phyloP scores from a whole-genome alignment of 2,888 invertebrate genomes.

The Biston betularia region DNA sequence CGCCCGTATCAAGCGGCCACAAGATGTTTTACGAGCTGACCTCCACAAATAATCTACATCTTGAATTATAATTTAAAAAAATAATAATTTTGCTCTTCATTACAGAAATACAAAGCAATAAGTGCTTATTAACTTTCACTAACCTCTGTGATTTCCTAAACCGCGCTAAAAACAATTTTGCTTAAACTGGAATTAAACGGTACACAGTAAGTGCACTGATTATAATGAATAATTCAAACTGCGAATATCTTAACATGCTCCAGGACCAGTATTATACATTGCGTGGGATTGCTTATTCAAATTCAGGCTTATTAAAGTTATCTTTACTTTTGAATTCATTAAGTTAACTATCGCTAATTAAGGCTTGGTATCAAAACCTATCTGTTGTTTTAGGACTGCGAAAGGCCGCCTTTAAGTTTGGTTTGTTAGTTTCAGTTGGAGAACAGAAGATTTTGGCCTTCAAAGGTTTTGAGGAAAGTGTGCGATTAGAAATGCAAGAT shows the following conservation, averaged over 20 bases:
- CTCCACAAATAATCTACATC: too few relatives aligned
- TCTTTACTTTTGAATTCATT: conserved; percentile 68
- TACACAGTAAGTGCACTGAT: conserved; percentile 73
- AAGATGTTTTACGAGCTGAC: too few relatives aligned
- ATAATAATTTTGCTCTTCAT: too few relatives aligned
- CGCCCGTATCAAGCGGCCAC: too few relatives aligned
- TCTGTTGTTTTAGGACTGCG: conserved; percentile 41
- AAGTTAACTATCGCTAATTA: conserved; percentile 67
- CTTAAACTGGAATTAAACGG: conserved; percentile 51
- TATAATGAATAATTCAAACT: conserved; percentile 80
- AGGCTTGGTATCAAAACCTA: conserved; percentile 45
- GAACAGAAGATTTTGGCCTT: conserved; percentile 13
- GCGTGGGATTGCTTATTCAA: conserved; percentile 67
- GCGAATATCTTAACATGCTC: conserved; percentile 62
- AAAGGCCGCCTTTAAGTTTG: conserved; percentile 14
- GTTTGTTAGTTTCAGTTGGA: conserved; percentile 9
- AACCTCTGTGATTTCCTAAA: conserved; percentile 4
- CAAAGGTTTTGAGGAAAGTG: conserved; percentile 9
- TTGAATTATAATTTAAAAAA: too few relatives aligned
- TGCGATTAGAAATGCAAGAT: not conserved
- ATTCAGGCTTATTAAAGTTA: conserved; percentile 71
- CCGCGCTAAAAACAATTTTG: conserved; percentile 37
- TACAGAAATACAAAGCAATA: too few relatives aligned
- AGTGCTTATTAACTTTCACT: conserved; percentile 6
- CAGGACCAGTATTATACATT: conserved; percentile 47